These are phyloP conservation scores for Brachyptera risi DNA, from an alignment of 2,888 invertebrate species.

Conservation along the genomic window DNA sequence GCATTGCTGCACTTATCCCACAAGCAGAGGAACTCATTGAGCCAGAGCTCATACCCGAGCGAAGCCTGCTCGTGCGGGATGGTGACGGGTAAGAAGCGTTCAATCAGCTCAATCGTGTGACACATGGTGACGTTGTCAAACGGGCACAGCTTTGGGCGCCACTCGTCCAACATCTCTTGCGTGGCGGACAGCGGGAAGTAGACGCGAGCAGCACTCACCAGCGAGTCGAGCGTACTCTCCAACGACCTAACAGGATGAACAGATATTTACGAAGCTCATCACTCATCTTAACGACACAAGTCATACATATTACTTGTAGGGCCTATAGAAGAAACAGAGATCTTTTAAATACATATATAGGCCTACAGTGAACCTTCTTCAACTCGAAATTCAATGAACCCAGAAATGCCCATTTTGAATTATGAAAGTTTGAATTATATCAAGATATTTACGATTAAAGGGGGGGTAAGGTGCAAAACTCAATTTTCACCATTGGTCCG, in stretches of 20 bases:
- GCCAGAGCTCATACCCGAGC: constrained; percentile 71
- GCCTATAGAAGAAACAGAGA: too few relatives aligned
- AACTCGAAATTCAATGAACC: too few relatives aligned
- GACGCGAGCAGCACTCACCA: constrained; percentile 41
- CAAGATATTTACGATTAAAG: too few relatives aligned
- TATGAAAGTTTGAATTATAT: too few relatives aligned
- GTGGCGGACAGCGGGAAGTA: constrained; percentile 72
- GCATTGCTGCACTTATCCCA: constrained; percentile 76
- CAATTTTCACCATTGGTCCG: too few relatives aligned
- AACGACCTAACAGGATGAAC: not conserved
- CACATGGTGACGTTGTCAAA: constrained; percentile 55
- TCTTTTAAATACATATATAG: too few relatives aligned
- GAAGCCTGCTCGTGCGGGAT: constrained; percentile 58
- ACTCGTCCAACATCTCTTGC: constrained; percentile 79
- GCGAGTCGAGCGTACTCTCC: not conserved
- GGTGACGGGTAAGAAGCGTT: constrained; percentile 73
- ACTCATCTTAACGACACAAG: not conserved
- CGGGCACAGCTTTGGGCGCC: constrained; percentile 75
- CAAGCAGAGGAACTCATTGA: constrained; percentile 69
- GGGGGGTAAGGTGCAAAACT: too few relatives aligned
- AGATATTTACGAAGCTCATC: not conserved
- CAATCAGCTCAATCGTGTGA: constrained; percentile 57
- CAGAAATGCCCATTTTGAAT: too few relatives aligned
- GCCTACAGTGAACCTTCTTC: too few relatives aligned
- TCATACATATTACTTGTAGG: too few relatives aligned